These are phyloP conservation scores for Pristionchus exspectatus DNA, from an alignment of 2,888 invertebrate genomes.

Conservation along the genomic window DNA sequence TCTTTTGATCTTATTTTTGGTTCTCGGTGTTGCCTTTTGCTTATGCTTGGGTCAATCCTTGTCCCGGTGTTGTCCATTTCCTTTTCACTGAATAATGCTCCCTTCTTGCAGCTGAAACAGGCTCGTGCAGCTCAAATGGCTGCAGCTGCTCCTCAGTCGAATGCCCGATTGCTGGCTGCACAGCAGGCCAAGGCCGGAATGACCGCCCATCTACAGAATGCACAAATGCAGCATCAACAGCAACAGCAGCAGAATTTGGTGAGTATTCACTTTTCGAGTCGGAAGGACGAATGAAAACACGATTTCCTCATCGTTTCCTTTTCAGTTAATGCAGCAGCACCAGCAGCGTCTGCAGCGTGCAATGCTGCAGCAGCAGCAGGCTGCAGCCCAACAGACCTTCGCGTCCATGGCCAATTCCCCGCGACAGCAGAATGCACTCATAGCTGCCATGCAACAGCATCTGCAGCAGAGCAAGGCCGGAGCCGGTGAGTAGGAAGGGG, in stretches of 20 bases:
- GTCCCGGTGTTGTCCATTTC: no score
- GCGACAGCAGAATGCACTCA: conserved; percentile 41
- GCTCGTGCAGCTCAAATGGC: conserved; percentile 52
- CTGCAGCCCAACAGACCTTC: background rate
- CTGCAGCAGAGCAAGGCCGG: conserved; percentile 51
- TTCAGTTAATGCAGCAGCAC: conserved; percentile 53
- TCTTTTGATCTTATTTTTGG: background rate
- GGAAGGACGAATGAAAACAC: background rate
- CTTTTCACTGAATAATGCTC: background rate
- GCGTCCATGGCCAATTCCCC: conserved; percentile 25
- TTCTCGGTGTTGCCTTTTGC: background rate
- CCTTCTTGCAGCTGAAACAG: conserved; percentile 47
- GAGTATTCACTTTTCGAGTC: background rate
- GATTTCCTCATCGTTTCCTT: background rate
- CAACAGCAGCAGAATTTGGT: conserved; percentile 52
- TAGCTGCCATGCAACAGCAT: conserved; percentile 60
- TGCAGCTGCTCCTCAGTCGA: conserved; percentile 16
- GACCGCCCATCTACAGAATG: conserved; percentile 20
- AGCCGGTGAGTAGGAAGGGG: background rate
- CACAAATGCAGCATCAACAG: conserved; percentile 57
- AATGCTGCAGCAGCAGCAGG: conserved; percentile 56
- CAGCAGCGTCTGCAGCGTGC: conserved; percentile 55
- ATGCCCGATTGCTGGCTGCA: conserved; percentile 54
- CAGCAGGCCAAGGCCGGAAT: conserved; percentile 50
- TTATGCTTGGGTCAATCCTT: background rate